These are phyloP conservation scores for Drosophila novamexicana DNA, from an alignment of 1,140 invertebrate species.

Conservation along the genomic window DNA sequence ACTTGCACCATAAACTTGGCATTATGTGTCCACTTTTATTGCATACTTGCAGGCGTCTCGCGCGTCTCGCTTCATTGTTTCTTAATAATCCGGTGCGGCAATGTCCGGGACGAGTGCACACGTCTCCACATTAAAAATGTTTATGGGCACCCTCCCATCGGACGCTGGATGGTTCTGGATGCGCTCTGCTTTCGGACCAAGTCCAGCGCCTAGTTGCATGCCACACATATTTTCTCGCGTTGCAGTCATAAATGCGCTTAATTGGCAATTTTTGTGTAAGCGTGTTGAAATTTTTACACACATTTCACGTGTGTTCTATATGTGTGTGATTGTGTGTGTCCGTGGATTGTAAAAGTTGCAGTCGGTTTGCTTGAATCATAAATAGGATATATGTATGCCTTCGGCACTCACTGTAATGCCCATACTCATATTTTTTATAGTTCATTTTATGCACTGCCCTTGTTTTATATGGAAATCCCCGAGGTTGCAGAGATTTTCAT, in stretches of 20 bases:
- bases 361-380: conserved; percentile 26
- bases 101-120: conserved; percentile 58
- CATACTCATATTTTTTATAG: conserved; percentile 20
- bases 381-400: conserved; percentile 30
- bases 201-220: conserved; percentile 54
- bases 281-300: conserved; percentile 69
- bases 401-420: conserved; percentile 17
- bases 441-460: conserved; percentile 18
- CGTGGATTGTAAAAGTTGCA: conserved; percentile 32
- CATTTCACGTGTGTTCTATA: neutral
- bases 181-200: conserved; percentile 8
- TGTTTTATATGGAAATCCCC: neutral
- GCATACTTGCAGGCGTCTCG: conserved; percentile 61
- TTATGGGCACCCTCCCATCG: conserved; percentile 46
- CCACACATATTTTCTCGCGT: conserved; percentile 52
- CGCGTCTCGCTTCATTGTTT: conserved; percentile 66
- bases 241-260: conserved; percentile 81
- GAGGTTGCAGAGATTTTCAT: conserved; percentile 3
- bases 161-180: neutral
- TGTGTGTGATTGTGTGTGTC: neutral
- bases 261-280: conserved; percentile 78
- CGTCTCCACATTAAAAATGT: conserved; percentile 72
- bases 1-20: conserved; percentile 72
- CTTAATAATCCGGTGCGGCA: conserved; percentile 70
- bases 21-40: conserved; percentile 79